These are phyloP conservation scores for Etheostoma cragini DNA, from an alignment of 2,113 vertebrate genomes.

Conservation along the genomic window DNA sequence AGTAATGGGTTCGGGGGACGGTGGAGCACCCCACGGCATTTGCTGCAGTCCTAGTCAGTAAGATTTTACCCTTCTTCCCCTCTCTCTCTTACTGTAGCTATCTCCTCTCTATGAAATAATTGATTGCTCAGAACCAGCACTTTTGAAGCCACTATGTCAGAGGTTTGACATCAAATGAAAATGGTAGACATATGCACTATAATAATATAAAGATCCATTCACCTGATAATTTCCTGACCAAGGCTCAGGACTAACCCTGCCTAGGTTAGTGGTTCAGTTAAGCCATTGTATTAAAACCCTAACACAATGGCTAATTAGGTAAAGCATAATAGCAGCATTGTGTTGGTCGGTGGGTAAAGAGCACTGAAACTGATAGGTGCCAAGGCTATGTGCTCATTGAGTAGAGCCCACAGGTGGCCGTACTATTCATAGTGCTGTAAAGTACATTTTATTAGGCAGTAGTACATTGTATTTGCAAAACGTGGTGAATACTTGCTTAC, in stretches of 20 bases:
- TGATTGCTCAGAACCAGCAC: constrained; percentile 24
- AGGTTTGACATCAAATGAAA: constrained; percentile 43
- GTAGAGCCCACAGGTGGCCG: not conserved
- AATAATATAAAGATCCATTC: constrained; percentile 3
- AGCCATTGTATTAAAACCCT: not conserved
- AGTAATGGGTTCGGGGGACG: constrained; percentile 72
- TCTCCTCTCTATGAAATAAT: constrained; percentile 20
- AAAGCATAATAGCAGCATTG: not conserved
- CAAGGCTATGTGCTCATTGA: not conserved
- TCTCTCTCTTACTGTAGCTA: constrained; percentile 17
- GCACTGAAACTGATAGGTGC: not conserved
- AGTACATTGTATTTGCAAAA: constrained; percentile 1
- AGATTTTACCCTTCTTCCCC: constrained; percentile 32
- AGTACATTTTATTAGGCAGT: not conserved
- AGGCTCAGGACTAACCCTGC: not conserved
- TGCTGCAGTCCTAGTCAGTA: constrained; percentile 49
- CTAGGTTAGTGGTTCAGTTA: not conserved
- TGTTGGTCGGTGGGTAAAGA: not conserved
- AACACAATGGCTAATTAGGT: not conserved
- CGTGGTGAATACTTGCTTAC: not conserved
- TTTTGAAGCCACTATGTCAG: constrained; percentile 32
- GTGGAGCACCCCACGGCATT: constrained; percentile 58
- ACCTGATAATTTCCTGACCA: constrained; percentile 7
- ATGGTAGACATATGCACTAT: constrained; percentile 18
- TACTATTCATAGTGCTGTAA: not conserved